Conservation (phyloP, 2,888 invertebrate species). For the Schizaphis graminum region DNA sequence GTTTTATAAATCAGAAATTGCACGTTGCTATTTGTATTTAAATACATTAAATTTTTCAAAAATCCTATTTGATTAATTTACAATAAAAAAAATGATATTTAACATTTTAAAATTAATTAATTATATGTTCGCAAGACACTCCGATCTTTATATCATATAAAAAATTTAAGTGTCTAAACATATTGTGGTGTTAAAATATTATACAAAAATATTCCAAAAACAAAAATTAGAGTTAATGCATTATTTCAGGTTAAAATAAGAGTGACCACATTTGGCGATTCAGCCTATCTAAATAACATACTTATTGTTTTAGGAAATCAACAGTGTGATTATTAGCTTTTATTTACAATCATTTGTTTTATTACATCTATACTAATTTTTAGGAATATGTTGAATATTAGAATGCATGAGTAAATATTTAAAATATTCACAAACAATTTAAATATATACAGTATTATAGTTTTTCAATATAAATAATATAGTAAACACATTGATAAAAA, state of each 20-base stretch:
- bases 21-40: neutral
- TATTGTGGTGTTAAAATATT: neutral
- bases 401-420: neutral
- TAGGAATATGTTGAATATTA: neutral
- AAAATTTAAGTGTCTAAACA: neutral
- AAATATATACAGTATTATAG: neutral
- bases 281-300: neutral
- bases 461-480: neutral
- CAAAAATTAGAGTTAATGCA: neutral
- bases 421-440: neutral
- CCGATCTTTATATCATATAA: no score
- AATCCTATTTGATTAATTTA: neutral
- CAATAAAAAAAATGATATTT: neutral
- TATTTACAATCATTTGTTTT: neutral
- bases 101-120: neutral
- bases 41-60: neutral
- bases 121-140: neutral
- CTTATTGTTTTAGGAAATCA: neutral
- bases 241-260: neutral
- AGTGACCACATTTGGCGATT: neutral
- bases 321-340: neutral
- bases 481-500: neutral
- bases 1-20: neutral
- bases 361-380: neutral
- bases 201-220: neutral